Conservation (phyloP, 2,113 vertebrate genomes). For the Notothenia coriiceps region DNA sequence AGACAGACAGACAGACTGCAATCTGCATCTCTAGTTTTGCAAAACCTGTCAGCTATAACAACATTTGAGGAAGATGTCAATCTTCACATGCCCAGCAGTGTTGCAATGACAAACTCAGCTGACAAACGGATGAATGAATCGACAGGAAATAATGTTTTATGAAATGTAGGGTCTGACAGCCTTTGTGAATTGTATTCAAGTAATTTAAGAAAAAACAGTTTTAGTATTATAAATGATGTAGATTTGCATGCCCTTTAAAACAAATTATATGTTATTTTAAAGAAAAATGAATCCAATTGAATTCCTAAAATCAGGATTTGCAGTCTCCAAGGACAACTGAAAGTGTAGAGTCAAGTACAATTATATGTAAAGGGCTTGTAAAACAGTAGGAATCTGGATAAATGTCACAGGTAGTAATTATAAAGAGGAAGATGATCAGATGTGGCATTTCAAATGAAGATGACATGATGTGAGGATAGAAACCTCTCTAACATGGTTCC, state of each 20-base stretch:
- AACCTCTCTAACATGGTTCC: background rate
- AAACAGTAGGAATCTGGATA: conserved; percentile 54
- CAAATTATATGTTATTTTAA: background rate
- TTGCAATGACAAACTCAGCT: conserved; percentile 16
- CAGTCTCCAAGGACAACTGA: conserved; percentile 1
- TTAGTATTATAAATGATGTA: background rate
- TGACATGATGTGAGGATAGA: conserved; percentile 1
- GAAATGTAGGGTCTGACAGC: background rate
- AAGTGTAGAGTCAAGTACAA: conserved; percentile 43
- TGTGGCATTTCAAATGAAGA: conserved; percentile 61
- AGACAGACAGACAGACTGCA: no score
- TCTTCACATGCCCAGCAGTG: background rate
- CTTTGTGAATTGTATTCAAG: background rate
- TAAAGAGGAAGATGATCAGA: conserved; percentile 54
- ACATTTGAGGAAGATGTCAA: conserved; percentile 29
- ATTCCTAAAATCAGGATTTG: background rate
- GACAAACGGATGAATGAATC: conserved; percentile 30
- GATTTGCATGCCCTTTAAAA: background rate
- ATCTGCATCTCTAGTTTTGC: background rate
- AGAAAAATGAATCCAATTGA: background rate
- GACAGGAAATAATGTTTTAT: conserved; percentile 2
- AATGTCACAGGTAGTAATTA: conserved; percentile 68
- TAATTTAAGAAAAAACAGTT: background rate
- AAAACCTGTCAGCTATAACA: conserved; percentile 10
- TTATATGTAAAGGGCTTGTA: conserved; percentile 67